A percentile compares a stretch with the other conserved stretches of the same genome.
Conservation (phyloP, 1,140 invertebrate species). For the Temnothorax longispinosus region DNA sequence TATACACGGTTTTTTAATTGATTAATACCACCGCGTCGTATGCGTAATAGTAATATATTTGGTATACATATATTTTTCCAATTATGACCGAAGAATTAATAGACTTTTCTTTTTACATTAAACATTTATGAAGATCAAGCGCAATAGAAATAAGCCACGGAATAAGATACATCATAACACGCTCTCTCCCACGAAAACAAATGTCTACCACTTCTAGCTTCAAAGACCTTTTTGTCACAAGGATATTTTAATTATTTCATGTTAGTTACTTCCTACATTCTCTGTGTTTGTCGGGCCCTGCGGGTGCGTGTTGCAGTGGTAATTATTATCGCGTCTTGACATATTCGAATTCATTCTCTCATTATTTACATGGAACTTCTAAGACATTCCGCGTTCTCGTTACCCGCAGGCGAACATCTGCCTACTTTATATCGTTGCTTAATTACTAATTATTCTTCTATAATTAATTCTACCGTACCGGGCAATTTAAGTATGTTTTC, state of each 20-base stretch:
- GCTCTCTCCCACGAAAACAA: background rate
- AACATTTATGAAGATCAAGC: background rate
- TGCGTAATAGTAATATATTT: background rate
- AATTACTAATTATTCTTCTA: slow-evolving; percentile 28
- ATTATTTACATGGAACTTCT: slow-evolving; percentile 58
- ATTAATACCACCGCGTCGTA: background rate
- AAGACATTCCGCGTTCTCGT: slow-evolving; percentile 43
- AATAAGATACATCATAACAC: background rate
- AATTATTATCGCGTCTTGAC: slow-evolving; percentile 68
- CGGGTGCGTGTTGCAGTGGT: slow-evolving; percentile 43
- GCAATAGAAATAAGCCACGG: background rate
- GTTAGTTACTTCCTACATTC: background rate
- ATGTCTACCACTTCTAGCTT: background rate
- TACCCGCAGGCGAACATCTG: slow-evolving; percentile 27
- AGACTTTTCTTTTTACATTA: background rate
- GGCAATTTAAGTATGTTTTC: background rate
- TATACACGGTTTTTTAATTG: background rate
- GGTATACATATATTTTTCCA: background rate
- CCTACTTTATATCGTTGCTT: slow-evolving; percentile 12
- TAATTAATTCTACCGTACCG: slow-evolving; percentile 26
- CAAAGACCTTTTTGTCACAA: background rate
- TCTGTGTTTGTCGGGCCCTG: slow-evolving; percentile 16
- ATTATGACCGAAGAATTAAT: background rate
- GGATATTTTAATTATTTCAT: slow-evolving; percentile 50
- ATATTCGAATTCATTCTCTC: slow-evolving; percentile 56